Percentiles rank a stretch among this genome's conserved stretches.
Conservation (phyloP, 2,888 invertebrate genomes). For the Patella ulyssiponensis region DNA sequence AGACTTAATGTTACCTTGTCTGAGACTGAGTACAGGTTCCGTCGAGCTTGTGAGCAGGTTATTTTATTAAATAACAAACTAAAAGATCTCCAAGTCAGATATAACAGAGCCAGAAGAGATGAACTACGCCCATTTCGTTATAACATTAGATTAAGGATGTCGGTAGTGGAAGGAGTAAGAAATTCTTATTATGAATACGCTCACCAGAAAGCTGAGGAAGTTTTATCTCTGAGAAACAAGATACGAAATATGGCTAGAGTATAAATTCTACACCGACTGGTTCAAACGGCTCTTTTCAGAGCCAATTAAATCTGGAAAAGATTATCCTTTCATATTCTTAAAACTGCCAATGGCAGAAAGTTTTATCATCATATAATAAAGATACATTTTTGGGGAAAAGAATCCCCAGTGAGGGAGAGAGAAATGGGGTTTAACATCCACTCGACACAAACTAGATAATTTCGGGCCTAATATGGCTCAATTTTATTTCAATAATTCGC, state of each 20-base stretch:
- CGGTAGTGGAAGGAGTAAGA: constrained; percentile 12
- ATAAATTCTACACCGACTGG: too few relatives aligned
- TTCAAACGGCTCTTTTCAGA: too few relatives aligned
- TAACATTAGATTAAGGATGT: constrained; percentile 15
- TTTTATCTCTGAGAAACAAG: neutral
- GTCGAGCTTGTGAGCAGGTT: constrained; percentile 18
- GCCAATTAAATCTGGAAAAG: too few relatives aligned
- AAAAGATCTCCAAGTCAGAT: constrained; percentile 19
- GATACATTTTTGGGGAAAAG: too few relatives aligned
- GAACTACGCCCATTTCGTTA: constrained; percentile 17
- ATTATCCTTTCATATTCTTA: too few relatives aligned
- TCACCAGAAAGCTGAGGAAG: constrained; percentile 16
- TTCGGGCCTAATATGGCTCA: too few relatives aligned
- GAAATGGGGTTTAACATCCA: too few relatives aligned
- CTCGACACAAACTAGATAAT: too few relatives aligned
- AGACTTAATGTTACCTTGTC: neutral
- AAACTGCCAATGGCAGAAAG: too few relatives aligned
- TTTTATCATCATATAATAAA: too few relatives aligned
- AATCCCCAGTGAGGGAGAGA: too few relatives aligned
- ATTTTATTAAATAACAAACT: constrained; percentile 18
- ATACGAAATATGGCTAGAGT: neutral
- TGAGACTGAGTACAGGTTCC: constrained; percentile 16
- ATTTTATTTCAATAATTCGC: too few relatives aligned
- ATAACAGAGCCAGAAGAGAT: constrained; percentile 16
- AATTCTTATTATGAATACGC: constrained; percentile 22